Evolutionary conservation across 2,888 invertebrate species (phyloP).

Genomic region (Pachliopta kotzebuea): DNA sequence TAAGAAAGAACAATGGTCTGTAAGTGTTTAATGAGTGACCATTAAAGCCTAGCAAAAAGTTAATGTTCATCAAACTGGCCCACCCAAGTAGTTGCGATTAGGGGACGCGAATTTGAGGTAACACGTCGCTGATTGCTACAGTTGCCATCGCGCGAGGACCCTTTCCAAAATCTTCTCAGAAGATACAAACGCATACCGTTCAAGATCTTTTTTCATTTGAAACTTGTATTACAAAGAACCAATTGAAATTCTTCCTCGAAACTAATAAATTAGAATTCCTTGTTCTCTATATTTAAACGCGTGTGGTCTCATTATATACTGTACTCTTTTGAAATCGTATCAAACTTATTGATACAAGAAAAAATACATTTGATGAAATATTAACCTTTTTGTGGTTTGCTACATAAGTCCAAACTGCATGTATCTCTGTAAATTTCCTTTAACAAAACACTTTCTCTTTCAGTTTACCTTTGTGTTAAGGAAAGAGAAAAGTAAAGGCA

Average conservation of each 20-base stretch:
- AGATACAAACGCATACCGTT: conserved; percentile 64
- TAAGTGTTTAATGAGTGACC: conserved; percentile 54
- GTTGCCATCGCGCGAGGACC: conserved; percentile 54
- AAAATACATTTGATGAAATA: too few relatives aligned
- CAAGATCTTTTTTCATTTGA: conserved; percentile 67
- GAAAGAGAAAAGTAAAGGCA: too few relatives aligned
- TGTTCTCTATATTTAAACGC: conserved; percentile 66
- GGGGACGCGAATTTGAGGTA: conserved; percentile 64
- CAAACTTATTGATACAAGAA: too few relatives aligned
- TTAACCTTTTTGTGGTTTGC: too few relatives aligned
- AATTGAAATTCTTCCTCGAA: conserved; percentile 73
- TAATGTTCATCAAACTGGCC: conserved; percentile 67
- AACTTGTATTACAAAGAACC: conserved; percentile 66
- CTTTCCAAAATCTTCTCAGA: conserved; percentile 61
- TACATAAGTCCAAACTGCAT: too few relatives aligned
- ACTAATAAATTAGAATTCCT: conserved; percentile 71
- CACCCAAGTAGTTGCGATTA: conserved; percentile 72
- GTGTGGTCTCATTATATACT: conserved; percentile 74
- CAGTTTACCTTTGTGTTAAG: too few relatives aligned
- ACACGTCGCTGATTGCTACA: conserved; percentile 70
- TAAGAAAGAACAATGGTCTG: conserved; percentile 56
- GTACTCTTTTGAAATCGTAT: conserved; percentile 33
- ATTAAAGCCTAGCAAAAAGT: conserved; percentile 69
- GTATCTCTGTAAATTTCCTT: too few relatives aligned
- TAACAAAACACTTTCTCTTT: too few relatives aligned